Base-by-base conservation (phyloP, 2,113 vertebrate genomes). In the Arizona elegans region DNA sequence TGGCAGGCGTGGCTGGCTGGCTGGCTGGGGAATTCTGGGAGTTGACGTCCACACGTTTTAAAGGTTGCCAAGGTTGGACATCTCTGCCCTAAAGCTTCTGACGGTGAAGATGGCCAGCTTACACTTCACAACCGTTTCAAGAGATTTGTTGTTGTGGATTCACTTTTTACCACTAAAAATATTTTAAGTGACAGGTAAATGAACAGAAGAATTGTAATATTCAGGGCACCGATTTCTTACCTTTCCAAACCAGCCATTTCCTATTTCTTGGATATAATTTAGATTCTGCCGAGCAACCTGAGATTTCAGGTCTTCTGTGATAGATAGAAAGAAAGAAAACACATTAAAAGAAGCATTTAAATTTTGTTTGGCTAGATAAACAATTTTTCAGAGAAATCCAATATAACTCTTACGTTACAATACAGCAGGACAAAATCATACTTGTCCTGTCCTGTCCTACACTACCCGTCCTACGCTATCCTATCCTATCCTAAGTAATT, bases 221-320 rank as follows among this genome's bases (percentile, higher is more conserved):
- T 33, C 56, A 90, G 92, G 10, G n/a, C 33, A 9, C 17, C 21
- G 29, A 92, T 9, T 88, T 54, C 94, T 96, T 96, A 99, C 99
- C 99, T 99, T 99, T 95, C 99, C 99, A 98, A 99, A 99, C 98
- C 98, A 99, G 95, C 99, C 99, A 93, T 97, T 98, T 95, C 99
- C 99, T 91, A 99, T 99, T 97, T 99, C 99, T 96, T 99, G 99
- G 96, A 99, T 99, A 95, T 99, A 99, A 96, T 98, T 99, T 87
- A 99, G 98, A 97, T 97, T 99, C 95, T 99, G 99, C 55, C 99
- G 99, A 47, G 98, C 96, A 91, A 99, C 97, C 96, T 99, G 99
- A 95, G 98, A 98, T 90, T 98, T 97, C 43, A 98, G 97, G 95
- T 98, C 98, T 94, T 99, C 99, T 99, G 97, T 89, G 97, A 55